Base-by-base conservation (phyloP, 2,888 invertebrate species). In the Troides oblongomaculatus region DNA sequence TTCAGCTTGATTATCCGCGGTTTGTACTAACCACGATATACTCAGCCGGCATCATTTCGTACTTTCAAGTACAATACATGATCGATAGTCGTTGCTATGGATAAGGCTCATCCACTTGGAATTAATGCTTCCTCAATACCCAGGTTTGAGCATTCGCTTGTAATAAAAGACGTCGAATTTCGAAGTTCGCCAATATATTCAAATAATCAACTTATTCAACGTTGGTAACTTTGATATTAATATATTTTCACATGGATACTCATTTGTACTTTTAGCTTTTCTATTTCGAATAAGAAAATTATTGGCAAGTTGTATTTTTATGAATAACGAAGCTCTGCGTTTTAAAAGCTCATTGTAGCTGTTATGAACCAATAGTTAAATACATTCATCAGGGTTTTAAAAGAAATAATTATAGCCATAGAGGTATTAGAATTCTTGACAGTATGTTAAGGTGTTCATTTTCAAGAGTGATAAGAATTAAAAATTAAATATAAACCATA, bases 61-160 rank as follows among this genome's bases (percentile, higher is more conserved):
- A 21, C 53, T 57, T 57, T 57, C 21, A 57, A 50, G 39, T 64
- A 64, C 64, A 25, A 64, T 64, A 64, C 43, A 43, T 43, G 25
- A 58, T 64, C 64, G 64, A 64, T 64, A 64, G 43, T 43, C 58
- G 64, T 64, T 64, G 64, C 64, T 58, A 64, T 58, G 58, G 64
- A 58, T 56, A 46, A 43, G 64, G 43, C 58, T 57, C 56, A 64
- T 56, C 58, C 58, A 46, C 7, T 64, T 39, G 57, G 56, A 23
- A 64, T 1, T 64, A 64, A 64, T 58, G 25, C 39, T 23, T 10
- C 36, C 25, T 61, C 36, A 61, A 66, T 61, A 25, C 23, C 23
- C 61, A 36, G 36, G 17, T 60, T 60, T 61, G 30, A 57, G 57
- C 57, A 57, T 57, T 57, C 21, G 57, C n/a, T 21, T 57, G 12